Evolutionary conservation across 2,797 vertebrate genomes (phyloP), one percentile per base, ranked within the genome.

Genomic region (Pseudochirops cupreus): DNA sequence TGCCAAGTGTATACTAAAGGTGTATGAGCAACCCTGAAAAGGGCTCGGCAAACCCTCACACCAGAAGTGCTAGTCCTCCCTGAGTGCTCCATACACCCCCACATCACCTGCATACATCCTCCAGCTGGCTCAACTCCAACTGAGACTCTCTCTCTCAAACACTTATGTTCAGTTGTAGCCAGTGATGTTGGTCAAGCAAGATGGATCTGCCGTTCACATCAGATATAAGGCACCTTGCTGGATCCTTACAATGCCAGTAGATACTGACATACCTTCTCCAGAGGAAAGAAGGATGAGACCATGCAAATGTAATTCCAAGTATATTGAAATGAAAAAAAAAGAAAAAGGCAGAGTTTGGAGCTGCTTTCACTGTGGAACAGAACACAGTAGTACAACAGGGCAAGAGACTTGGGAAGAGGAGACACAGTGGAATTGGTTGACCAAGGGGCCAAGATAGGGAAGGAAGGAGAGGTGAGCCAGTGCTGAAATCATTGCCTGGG

Each of bases 171-270:
- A 99, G 0, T 94, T 97, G 52, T 99, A 99, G 95, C 99, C 99
- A 0, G 98, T 99, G 39, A 95, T 99, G 12, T 98, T 99, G 92
- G 99, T 99, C 92, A 98, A 96, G 5, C 98, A 99, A 0, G 99
- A 99, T 0, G 99, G 99, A 4, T 99, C 99, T 33, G 99, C 99
- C 0, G 3, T 99, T 93, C 99, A 97, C 97, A 98, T 99, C 95
- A 98, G 99, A 97, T 99, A 99, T 98, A 97, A 91, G 1, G 99
- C 99, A 93, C 99, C 99, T 0, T 98, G 98, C 50, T 98, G 98
- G 92, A 98, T 99, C 92, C 97, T 99, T 0, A 97, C 95, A 98
- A 99, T 99, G 99, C 99, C 99, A 0, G 91, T 99, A 26, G 99
- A 99, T 91, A 92, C 98, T 95, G 98, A 96, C 54, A 97, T 97